These are phyloP conservation scores for Colistium nudipinnis DNA, from an alignment of 2,113 vertebrate genomes.

Conservation along the genomic window DNA sequence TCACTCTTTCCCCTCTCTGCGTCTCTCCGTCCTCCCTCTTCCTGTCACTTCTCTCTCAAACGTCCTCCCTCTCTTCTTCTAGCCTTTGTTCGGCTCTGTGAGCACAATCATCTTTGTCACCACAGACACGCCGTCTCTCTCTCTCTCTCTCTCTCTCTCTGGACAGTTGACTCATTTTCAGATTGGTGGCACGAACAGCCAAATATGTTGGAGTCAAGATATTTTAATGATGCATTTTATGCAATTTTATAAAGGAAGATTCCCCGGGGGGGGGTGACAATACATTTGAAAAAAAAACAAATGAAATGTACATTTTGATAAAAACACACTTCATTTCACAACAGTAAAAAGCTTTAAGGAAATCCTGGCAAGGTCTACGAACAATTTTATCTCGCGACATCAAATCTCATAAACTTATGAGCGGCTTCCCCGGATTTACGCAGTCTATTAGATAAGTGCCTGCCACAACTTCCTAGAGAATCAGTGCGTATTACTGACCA, in stretches of 20 bases:
- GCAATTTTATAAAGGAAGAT: too few species aligned
- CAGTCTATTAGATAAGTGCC: too few species aligned
- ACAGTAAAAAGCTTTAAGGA: neutral
- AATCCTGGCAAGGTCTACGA: neutral
- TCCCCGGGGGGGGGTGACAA: neutral
- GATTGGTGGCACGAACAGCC: constrained; percentile 1
- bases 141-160: constrained; percentile 11
- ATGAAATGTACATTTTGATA: neutral
- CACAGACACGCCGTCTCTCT: neutral
- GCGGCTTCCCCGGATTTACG: neutral
- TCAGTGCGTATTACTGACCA: neutral
- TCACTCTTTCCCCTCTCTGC: constrained; percentile 19
- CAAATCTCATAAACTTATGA: neutral
- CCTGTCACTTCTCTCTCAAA: constrained; percentile 15
- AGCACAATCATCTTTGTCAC: constrained; percentile 15
- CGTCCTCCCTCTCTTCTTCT: constrained; percentile 15
- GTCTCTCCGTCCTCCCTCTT: constrained; percentile 29
- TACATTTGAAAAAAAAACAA: neutral
- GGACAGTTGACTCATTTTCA: constrained; percentile 14
- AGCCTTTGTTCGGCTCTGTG: neutral
- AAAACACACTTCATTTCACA: too few species aligned
- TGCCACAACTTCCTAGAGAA: neutral
- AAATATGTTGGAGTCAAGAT: constrained; percentile 5
- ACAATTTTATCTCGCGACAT: neutral
- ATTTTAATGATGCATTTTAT: neutral